These are phyloP conservation scores for Drosophila carrolli DNA, from an alignment of 1,140 invertebrate genomes.

Conservation along the genomic window DNA sequence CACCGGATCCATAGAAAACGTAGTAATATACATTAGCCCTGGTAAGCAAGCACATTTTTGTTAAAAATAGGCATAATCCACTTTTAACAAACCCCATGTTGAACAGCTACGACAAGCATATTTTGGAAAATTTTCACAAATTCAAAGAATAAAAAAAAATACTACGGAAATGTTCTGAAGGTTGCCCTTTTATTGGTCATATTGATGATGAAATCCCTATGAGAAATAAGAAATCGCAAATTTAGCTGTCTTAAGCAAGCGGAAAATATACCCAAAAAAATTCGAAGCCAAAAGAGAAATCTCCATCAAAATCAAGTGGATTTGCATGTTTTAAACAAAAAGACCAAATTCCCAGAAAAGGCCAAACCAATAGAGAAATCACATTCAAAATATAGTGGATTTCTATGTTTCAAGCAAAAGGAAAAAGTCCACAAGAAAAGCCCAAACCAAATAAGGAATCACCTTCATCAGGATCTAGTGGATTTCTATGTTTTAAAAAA, in stretches of 20 bases:
- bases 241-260: not conserved
- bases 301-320: not conserved
- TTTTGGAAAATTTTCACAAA: constrained; percentile 11
- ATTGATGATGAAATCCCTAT: not conserved
- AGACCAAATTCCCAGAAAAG: not conserved
- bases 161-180: not conserved
- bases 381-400: not conserved
- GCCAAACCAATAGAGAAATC: not conserved
- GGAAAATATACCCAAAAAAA: not conserved
- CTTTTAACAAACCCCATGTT: not conserved
- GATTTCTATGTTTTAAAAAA: not conserved
- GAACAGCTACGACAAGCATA: constrained; percentile 32
- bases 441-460: not conserved
- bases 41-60: not conserved
- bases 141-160: not conserved
- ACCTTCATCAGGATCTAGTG: not conserved
- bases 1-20: not conserved
- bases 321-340: not conserved
- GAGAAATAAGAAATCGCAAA: not conserved
- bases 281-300: not conserved
- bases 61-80: not conserved
- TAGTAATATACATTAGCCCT: not conserved
- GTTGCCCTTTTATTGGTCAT: no score
- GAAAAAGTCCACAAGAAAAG: not conserved
- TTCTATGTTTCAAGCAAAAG: not conserved